These are phyloP conservation scores for Frankliniella intonsa DNA, from an alignment of 2,888 invertebrate species.

Conservation along the genomic window DNA sequence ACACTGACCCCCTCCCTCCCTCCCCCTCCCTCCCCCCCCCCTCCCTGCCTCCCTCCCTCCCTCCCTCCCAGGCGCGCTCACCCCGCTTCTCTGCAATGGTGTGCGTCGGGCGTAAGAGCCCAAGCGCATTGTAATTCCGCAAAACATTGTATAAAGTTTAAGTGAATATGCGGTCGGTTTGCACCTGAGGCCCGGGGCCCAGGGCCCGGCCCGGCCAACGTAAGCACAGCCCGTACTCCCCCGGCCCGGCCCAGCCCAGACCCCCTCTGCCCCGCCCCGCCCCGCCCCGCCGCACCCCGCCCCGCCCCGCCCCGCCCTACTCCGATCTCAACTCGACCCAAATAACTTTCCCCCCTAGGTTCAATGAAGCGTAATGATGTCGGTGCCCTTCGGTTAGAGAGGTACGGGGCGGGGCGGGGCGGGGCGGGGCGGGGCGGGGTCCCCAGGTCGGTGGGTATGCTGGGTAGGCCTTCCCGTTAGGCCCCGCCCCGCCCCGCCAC, in stretches of 20 bases:
- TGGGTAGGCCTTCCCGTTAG: too few species aligned
- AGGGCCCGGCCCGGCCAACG: background rate
- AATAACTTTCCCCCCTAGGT: background rate
- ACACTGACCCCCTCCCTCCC: background rate
- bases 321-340: background rate
- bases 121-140: conserved; percentile 13
- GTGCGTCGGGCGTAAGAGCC: background rate
- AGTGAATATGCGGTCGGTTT: conserved; percentile 22
- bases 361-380: conserved; percentile 23
- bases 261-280: background rate
- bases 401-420: too few species aligned
- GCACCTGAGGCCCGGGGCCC: conserved; percentile 2
- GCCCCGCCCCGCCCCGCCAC: too few species aligned
- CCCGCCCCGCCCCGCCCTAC: background rate
- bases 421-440: too few species aligned
- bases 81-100: background rate
- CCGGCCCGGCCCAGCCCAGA: too few species aligned
- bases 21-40: background rate
- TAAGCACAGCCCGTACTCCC: background rate
- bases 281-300: background rate
- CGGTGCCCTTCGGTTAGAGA: too few species aligned
- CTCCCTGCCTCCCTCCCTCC: background rate
- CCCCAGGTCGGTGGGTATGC: too few species aligned
- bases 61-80: background rate
- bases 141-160: conserved; percentile 25